Base-by-base conservation (phyloP, 2,797 vertebrate species). In the Ctenosaura bakeri region DNA sequence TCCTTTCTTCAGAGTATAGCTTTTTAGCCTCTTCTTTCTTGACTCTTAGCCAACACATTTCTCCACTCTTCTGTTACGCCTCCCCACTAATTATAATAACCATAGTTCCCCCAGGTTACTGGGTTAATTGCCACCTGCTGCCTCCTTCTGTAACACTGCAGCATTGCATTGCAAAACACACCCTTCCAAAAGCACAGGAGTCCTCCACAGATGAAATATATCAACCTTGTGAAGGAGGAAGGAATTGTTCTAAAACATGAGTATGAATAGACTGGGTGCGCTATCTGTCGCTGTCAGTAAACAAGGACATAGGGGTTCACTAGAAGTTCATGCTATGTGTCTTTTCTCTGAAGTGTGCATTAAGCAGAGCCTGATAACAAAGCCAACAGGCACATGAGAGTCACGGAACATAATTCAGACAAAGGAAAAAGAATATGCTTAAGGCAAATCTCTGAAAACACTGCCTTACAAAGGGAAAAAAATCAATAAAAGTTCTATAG, bases 101-200 rank as follows among this genome's bases (percentile, higher is more conserved):
- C 50, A 54, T 56, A 77, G n/a, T n/a, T 88, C 81, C 32, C 46
- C 78, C 69, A 88, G 77, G 77, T 81, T 81, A 81, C 77, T 29
- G 62, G 87, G 64, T 88, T 88, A 88, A 88, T 81, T 69, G 78
- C 78, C 78, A 87, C 86, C 86, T 87, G 86, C 46, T 87, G 62
- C 29, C 86, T 87, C 42, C 59, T 80, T 80, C 77, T 35, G 76
- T 77, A 80, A 80, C 46, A 52, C 26, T 80, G 86, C 76, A 42
- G 50, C 42, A 54, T 56, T 81, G 46, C 87, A 73, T 42, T 14
- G 66, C 14, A 35, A 42, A 71, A 32, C 50, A 71, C 4, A 46
- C 62, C 6, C n/a, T 73, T 52, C n/a, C 56, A 82, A 88, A 82
- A 18, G 42, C 76, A 79, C 85, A 77, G 85, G 76, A 85, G 35